phyloP scores from a whole-genome alignment of 1,140 invertebrate genomes.

The Lutraria rhynchaena region DNA sequence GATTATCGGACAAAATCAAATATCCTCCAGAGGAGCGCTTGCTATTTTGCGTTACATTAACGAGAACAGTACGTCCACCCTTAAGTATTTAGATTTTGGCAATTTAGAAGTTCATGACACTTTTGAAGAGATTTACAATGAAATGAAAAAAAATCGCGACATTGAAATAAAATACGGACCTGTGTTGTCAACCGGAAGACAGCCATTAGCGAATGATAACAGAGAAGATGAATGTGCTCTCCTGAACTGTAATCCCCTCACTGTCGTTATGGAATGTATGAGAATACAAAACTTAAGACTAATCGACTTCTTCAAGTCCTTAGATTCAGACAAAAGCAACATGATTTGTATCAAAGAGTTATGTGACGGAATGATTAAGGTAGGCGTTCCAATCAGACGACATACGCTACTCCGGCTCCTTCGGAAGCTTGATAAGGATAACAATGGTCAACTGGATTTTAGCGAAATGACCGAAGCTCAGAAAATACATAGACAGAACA shows the following conservation, averaged over 20 bases:
- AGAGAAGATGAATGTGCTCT: background rate
- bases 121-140: slow-evolving; percentile 1
- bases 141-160: background rate
- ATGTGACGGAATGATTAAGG: slow-evolving; percentile 5
- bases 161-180: slow-evolving; percentile 13
- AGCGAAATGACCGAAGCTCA: slow-evolving; percentile 15
- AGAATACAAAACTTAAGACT: slow-evolving; percentile 20
- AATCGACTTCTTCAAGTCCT: slow-evolving; percentile 35
- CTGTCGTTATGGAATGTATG: slow-evolving; percentile 40
- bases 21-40: background rate
- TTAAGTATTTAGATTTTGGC: slow-evolving; percentile 19
- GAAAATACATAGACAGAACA: slow-evolving; percentile 5
- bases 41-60: background rate
- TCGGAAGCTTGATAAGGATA: slow-evolving; percentile 8
- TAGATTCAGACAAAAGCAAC: slow-evolving; percentile 20
- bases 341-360: slow-evolving; percentile 4
- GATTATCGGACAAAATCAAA: background rate
- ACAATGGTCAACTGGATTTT: slow-evolving; percentile 15
- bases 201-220: background rate
- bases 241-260: slow-evolving; percentile 25
- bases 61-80: background rate
- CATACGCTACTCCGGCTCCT: background rate
- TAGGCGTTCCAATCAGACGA: slow-evolving; percentile 3
- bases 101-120: slow-evolving; percentile 10
- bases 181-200: background rate